Conservation (phyloP, 1,140 invertebrate species). For the Ceratoteleas bidentatus region DNA sequence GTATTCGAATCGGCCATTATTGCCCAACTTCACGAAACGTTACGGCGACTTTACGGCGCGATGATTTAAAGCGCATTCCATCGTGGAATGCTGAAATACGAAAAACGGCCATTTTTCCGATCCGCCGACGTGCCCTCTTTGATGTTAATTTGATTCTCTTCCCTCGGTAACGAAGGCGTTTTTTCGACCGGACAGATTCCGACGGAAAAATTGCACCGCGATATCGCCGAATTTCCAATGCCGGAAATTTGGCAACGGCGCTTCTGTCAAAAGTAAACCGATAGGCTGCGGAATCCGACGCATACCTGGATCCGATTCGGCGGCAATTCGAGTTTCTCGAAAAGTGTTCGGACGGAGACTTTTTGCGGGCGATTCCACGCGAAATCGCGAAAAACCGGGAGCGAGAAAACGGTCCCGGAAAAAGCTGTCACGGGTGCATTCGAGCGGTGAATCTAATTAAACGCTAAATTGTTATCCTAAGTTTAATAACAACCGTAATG, state of each 20-base stretch:
- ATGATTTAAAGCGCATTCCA: too few species aligned
- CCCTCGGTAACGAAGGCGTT: not conserved
- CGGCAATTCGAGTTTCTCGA: slow-evolving; percentile 1
- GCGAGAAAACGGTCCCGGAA: slow-evolving; percentile 20
- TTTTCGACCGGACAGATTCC: too few species aligned
- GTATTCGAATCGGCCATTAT: not conserved
- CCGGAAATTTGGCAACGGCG: slow-evolving; percentile 74
- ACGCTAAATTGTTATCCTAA: slow-evolving; percentile 80
- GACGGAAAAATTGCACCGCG: too few species aligned
- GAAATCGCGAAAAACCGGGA: slow-evolving; percentile 14
- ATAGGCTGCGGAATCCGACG: slow-evolving; percentile 65
- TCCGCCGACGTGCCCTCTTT: too few species aligned
- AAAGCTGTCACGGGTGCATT: slow-evolving; percentile 23
- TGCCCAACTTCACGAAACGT: too few species aligned
- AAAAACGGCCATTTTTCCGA: too few species aligned
- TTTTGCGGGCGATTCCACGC: slow-evolving; percentile 4
- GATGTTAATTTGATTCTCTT: slow-evolving; percentile 5
- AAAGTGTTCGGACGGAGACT: slow-evolving; percentile 15
- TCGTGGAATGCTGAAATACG: too few species aligned
- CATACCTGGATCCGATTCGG: slow-evolving; percentile 56
- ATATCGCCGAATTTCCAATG: too few species aligned
- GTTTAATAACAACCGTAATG: slow-evolving; percentile 79
- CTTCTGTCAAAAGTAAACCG: slow-evolving; percentile 71
- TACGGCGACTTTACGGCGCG: too few species aligned
- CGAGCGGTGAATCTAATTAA: slow-evolving; percentile 76